Conservation (phyloP, 2,113 vertebrate genomes). For the Connochaetes taurinus region DNA sequence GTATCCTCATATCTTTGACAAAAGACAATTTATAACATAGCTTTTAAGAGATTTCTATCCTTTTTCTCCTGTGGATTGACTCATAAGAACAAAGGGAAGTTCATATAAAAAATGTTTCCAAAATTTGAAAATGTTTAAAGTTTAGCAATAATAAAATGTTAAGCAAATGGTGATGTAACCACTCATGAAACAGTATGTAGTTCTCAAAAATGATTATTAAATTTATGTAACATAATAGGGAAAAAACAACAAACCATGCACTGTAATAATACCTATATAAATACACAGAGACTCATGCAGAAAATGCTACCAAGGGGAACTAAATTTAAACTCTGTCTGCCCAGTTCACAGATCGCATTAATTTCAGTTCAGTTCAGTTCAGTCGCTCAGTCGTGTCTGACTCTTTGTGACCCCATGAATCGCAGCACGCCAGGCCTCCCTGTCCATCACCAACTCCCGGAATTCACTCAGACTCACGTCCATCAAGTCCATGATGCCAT, state of each 20-base stretch:
- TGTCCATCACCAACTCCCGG: too few relatives aligned
- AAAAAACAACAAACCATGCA: neutral
- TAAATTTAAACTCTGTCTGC: neutral
- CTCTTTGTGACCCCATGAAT: too few relatives aligned
- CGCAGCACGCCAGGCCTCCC: too few relatives aligned
- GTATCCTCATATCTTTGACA: neutral
- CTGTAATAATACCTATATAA: neutral
- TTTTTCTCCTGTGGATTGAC: neutral
- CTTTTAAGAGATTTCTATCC: neutral
- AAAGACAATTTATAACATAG: neutral
- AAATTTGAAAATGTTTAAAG: neutral
- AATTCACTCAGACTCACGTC: too few relatives aligned
- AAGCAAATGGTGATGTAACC: neutral
- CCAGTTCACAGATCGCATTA: neutral
- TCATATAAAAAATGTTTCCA: neutral
- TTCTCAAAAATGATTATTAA: neutral
- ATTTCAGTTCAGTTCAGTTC: neutral
- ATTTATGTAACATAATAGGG: neutral
- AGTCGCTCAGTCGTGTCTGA: rapidly evolving
- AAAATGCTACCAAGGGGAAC: neutral
- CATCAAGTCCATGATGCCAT: too few relatives aligned
- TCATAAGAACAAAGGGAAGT: too few relatives aligned
- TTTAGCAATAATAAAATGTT: neutral
- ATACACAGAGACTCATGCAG: neutral
- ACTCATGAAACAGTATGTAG: neutral